Percentiles rank a stretch among this genome's conserved stretches.
Conservation (phyloP, 2,797 vertebrate species). For the Arremon brunneinucha region DNA sequence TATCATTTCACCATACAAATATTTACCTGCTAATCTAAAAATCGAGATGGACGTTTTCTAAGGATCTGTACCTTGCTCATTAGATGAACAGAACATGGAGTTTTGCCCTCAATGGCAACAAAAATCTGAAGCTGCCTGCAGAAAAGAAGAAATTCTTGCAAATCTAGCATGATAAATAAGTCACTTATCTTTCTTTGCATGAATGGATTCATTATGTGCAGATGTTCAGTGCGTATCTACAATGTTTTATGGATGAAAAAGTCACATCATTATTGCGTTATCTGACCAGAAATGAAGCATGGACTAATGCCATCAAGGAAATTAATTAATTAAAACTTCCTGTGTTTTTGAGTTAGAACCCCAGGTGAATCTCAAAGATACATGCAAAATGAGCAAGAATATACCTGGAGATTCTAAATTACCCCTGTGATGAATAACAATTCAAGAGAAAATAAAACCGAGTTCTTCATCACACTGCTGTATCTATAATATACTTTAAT, state of each 20-base stretch:
- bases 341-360: conserved; percentile 14
- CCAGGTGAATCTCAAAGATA: not conserved
- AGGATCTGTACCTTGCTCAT: not conserved
- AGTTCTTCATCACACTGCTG: conserved; percentile 22
- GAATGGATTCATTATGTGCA: conserved; percentile 76
- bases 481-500: conserved; percentile 24
- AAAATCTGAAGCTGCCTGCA: conserved; percentile 3
- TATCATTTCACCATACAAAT: not conserved
- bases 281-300: conserved; percentile 68
- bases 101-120: not conserved
- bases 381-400: conserved; percentile 9
- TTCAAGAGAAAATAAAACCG: conserved; percentile 46
- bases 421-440: conserved; percentile 10
- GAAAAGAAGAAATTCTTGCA: conserved; percentile 29
- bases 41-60: not conserved
- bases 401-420: conserved; percentile 19
- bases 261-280: conserved; percentile 62
- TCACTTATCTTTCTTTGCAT: conserved; percentile 51
- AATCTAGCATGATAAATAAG: conserved; percentile 44
- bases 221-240: conserved; percentile 68
- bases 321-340: not conserved
- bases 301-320: conserved; percentile 48
- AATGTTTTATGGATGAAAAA: conserved; percentile 67
- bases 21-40: not conserved
- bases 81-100: not conserved